Percentiles rank a stretch among this genome's conserved stretches.
phyloP scores from a whole-genome alignment of 2,888 invertebrate genomes.

The Yponomeuta plumbellus region DNA sequence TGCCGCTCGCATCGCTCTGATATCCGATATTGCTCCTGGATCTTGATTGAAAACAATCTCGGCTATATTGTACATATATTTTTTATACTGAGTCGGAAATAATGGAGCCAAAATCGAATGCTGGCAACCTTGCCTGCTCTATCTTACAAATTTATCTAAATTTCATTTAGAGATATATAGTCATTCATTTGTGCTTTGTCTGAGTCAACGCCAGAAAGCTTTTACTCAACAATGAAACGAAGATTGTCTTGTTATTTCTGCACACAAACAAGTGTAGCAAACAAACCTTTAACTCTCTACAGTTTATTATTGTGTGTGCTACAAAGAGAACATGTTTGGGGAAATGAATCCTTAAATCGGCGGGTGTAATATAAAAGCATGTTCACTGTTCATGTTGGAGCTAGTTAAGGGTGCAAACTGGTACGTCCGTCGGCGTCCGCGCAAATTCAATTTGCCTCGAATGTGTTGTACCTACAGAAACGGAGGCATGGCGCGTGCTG shows the following conservation, averaged over 20 bases:
- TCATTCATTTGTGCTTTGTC: background rate
- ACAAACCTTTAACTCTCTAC: background rate
- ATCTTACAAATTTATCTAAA: conserved; percentile 2
- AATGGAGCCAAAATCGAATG: background rate
- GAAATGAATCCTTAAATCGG: conserved; percentile 20
- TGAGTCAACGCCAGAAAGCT: background rate
- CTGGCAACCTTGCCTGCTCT: background rate
- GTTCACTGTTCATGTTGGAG: conserved; percentile 61
- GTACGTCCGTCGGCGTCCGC: conserved; percentile 62
- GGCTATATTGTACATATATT: background rate
- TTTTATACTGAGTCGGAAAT: background rate
- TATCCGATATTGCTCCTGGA: conserved; percentile 27
- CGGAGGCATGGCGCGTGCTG: conserved; percentile 18
- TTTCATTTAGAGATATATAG: background rate
- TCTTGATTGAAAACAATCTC: conserved; percentile 62
- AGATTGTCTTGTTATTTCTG: background rate
- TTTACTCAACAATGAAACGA: background rate
- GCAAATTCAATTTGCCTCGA: conserved; percentile 71
- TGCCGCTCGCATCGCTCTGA: conserved; percentile 8
- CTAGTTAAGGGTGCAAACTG: conserved; percentile 72
- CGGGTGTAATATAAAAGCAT: conserved; percentile 52
- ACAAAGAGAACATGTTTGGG: conserved; percentile 9
- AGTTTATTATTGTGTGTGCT: conserved; percentile 38
- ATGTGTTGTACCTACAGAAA: conserved; percentile 37
- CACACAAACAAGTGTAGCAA: conserved; percentile 6